Evolutionary conservation across 2,113 vertebrate species (phyloP).

Genomic region (Spizaetus ornatus): DNA sequence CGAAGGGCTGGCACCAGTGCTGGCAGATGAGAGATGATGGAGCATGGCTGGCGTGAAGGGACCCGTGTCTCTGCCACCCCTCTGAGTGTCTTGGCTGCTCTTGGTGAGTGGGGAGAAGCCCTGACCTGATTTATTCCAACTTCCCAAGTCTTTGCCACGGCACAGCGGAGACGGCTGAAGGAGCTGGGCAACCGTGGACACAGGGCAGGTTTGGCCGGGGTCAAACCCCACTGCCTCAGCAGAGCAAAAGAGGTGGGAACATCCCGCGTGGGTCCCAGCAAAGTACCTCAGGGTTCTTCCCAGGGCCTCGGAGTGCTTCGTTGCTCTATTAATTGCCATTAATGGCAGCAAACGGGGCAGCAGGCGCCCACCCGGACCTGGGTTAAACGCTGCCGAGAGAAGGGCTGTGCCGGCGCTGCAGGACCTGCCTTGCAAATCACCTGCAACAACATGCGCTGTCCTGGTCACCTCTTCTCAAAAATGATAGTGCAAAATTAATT

Average conservation of each 20-base stretch:
- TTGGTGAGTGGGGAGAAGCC: neutral
- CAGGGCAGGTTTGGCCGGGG: neutral
- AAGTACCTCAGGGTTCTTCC: neutral
- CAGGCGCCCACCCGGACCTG: neutral
- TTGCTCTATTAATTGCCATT: neutral
- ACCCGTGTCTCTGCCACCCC: neutral
- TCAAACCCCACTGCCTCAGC: neutral
- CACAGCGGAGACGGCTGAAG: neutral
- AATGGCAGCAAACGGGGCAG: neutral
- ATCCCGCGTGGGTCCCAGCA: neutral
- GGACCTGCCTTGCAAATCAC: conserved; percentile 28
- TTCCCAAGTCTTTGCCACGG: neutral
- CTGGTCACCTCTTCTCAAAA: conserved; percentile 50
- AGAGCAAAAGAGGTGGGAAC: neutral
- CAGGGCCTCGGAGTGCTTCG: neutral
- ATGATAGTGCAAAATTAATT: conserved; percentile 52
- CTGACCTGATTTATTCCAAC: conserved; percentile 3
- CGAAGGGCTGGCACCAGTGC: neutral
- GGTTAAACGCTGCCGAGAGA: rapidly evolving
- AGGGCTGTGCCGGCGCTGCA: neutral
- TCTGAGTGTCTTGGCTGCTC: neutral
- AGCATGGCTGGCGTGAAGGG: neutral
- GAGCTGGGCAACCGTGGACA: rapidly evolving
- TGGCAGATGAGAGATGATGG: neutral
- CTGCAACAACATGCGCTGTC: neutral